Base-by-base conservation (phyloP, 2,888 invertebrate genomes). In the Plagiodera versicolora region DNA sequence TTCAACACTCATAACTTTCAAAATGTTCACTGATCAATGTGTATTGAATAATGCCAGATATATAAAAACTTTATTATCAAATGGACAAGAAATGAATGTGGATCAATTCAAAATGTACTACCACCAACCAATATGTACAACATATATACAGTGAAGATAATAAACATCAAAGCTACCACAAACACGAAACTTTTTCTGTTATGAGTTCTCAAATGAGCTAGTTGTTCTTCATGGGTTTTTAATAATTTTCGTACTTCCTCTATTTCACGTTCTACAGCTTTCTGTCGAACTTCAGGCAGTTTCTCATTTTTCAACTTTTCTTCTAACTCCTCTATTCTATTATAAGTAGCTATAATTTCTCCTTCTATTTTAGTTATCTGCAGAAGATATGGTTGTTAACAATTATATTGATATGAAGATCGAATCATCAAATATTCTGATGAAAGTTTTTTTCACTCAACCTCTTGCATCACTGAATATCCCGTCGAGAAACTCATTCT, bases 341-440 rank as follows among this genome's bases (percentile, higher is more conserved):
- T 69, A 56, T 76, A 76, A 49, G 76, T 74, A 24, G 54, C 55
- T 59, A 74, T 73, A 28, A 78, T 76, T 1, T 73, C 71, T 57
- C 75, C 76, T 68, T 78, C 76, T 6, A 75, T 72, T 61, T 72
- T 72, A 30, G 64, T 64, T 53, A 78, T 78, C 79, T 79, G 61
- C 52, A 75, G 17, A 16, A 16, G 19, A 24, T 24, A 24, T 24
- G n/a, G n/a, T n/a, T 6, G 6, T 24, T 24, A 24, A 24, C 17
- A 53, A 10, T 28, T 16, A 9, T n/a, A 32, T 16, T 35, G 32
- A 18, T 51, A n/a, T n/a, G 17, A 18, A 14, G 2, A n/a, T n/a
- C n/a, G n/a, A n/a, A 24, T 24, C 24, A 24, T 24, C 16, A 51
- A 30, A 28, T 51, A 32, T 35, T 20, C 14, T 8, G 10, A 52